Base-by-base conservation (phyloP, 2,797 vertebrate species). In the Tapirus indicus region DNA sequence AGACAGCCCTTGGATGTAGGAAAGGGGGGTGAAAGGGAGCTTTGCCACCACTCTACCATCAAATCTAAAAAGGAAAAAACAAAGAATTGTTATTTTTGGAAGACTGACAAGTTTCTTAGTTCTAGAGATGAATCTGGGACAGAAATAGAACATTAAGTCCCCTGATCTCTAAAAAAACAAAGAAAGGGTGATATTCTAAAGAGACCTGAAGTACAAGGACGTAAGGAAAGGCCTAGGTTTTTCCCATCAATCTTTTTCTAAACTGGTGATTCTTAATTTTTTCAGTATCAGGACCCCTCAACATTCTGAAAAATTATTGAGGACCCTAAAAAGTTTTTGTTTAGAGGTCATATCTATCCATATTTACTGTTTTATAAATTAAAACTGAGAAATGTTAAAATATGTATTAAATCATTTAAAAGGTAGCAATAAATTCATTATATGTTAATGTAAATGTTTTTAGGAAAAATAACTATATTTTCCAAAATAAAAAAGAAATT, bases 11-110 rank as follows among this genome's bases (percentile, higher is more conserved):
- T 99, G 99, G 98, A 99, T 99, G 95, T 99, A 99, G 0, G 99
- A 99, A 52, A 99, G 99, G 0, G 99, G 99, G 21, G 99, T 99
- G 44, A 99, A 99, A 0, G 99, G 99, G 87, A 99, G 98, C 97
- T 99, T 99, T 96, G 99, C 99, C 86, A 99, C 99, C 8, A 99
- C 99, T 94, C 99, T 98, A 10, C 99, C 99, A 91, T 99, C 99
- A 97, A 99, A 99, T 98, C 99, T 99, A 98, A 18, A 97, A 84
- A 84, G 86, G 71, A 88, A 88, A 91, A 62, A 96, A 38, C 47
- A 91, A 89, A 89, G 41, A 60, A 64, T 25, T 91, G 47, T 80
- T 93, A 88, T 85, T 82, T 82, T 77, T 66, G 62, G 72, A 93
- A 80, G 82, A 75, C 17, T 44, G 90, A 88, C 54, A 68, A 71